Evolutionary conservation across 2,113 vertebrate genomes (phyloP).

Genomic region (Azemiops feae): DNA sequence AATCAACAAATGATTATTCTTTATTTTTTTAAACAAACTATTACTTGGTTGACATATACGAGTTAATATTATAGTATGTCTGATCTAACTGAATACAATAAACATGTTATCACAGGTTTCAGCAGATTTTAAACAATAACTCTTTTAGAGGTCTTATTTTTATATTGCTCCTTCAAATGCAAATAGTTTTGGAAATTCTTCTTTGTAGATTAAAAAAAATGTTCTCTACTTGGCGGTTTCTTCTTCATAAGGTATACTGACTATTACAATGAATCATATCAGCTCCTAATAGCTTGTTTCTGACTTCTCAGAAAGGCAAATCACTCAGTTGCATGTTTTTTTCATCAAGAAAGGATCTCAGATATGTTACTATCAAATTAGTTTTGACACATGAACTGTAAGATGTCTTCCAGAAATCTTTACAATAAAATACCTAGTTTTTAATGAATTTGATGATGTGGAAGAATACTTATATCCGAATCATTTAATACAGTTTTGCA

Average conservation of each 20-base stretch:
- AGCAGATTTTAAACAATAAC: slow-evolving; percentile 16
- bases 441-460: neutral
- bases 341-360: neutral
- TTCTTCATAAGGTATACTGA: neutral
- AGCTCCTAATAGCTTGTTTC: neutral
- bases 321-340: neutral
- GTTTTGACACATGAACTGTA: neutral
- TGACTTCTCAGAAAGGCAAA: neutral
- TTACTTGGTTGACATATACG: neutral
- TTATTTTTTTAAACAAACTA: neutral
- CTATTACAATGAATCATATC: neutral
- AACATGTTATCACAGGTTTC: slow-evolving; percentile 7
- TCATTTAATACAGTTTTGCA: neutral
- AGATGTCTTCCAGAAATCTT: neutral
- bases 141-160: slow-evolving; percentile 8
- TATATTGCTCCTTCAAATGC: slow-evolving; percentile 18
- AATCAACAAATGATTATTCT: neutral
- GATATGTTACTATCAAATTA: neutral
- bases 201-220: neutral
- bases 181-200: neutral
- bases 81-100: slow-evolving; percentile 5
- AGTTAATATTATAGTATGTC: neutral
- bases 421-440: neutral
- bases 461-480: neutral
- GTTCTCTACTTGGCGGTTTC: neutral